Evolutionary conservation across 2,888 invertebrate genomes (phyloP).

Genomic region (Heteromurus nitidus): DNA sequence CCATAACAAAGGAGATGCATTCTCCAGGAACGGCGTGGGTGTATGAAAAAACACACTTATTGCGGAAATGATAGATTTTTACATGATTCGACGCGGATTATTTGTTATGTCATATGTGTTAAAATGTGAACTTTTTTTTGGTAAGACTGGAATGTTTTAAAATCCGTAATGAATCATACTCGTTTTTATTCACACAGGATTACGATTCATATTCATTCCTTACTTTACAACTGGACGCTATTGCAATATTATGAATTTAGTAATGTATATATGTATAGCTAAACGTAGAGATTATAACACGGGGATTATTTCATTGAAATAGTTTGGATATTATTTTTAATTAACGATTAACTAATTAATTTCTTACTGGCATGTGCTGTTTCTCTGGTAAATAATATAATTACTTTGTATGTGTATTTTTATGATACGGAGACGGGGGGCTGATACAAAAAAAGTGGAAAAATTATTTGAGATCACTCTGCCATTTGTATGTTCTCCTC

Average conservation of each 20-base stretch:
- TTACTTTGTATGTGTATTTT: conserved; percentile 16
- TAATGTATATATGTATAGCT: conserved; percentile 54
- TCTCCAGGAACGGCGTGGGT: too few species aligned
- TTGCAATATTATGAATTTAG: conserved; percentile 60
- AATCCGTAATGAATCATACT: conserved; percentile 64
- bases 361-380: conserved; percentile 67
- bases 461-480: conserved; percentile 35
- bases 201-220: conserved; percentile 54
- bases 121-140: too few species aligned
- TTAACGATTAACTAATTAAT: conserved; percentile 60
- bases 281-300: conserved; percentile 62
- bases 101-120: too few species aligned
- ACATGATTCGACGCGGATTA: too few species aligned
- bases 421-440: conserved; percentile 40
- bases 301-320: conserved; percentile 60
- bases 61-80: too few species aligned
- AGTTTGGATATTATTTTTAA: conserved; percentile 52
- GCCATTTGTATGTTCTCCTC: too few species aligned
- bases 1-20: too few species aligned
- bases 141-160: conserved; percentile 27
- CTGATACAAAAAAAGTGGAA: conserved; percentile 34
- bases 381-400: conserved; percentile 59
- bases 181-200: conserved; percentile 65
- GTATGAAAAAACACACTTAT: too few species aligned
- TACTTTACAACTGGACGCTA: conserved; percentile 66